Percentiles rank a stretch among this genome's conserved stretches.
Conservation (phyloP, 2,888 invertebrate genomes). For the Shargacucullia verbasci region DNA sequence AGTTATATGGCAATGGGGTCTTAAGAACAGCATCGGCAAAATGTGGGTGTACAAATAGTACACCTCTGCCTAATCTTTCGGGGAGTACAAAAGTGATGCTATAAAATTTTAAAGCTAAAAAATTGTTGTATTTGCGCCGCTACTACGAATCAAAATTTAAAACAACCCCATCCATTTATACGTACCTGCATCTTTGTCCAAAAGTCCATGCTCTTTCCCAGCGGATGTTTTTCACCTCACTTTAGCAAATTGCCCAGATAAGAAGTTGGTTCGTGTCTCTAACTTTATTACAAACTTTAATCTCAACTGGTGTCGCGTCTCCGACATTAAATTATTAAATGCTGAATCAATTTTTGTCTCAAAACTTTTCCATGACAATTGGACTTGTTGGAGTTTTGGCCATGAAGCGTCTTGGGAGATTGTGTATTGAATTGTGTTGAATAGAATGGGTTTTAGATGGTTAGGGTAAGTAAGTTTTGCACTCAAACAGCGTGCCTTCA, state of each 20-base stretch:
- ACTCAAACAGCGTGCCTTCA: too few species aligned
- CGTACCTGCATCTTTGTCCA: constrained; percentile 26
- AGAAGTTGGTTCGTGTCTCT: constrained; percentile 61
- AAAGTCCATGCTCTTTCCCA: constrained; percentile 43
- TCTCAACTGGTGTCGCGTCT: constrained; percentile 57
- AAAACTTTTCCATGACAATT: constrained; percentile 40
- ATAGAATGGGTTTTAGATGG: not conserved
- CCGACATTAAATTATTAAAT: constrained; percentile 53
- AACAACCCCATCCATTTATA: constrained; percentile 16
- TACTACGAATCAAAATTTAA: not conserved
- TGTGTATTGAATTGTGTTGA: not conserved
- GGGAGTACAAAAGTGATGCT: not conserved
- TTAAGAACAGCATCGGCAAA: too few species aligned
- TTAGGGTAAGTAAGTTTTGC: too few species aligned
- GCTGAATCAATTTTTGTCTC: constrained; percentile 56
- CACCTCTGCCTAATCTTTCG: too few species aligned
- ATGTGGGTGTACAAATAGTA: too few species aligned
- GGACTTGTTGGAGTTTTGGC: constrained; percentile 21
- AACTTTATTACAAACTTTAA: constrained; percentile 71
- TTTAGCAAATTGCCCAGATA: constrained; percentile 69
- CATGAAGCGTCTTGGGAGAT: not conserved
- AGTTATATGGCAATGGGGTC: too few species aligned
- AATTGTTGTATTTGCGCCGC: too few species aligned
- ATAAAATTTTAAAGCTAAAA: not conserved
- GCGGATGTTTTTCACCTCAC: constrained; percentile 65